phyloP scores from a whole-genome alignment of 2,113 vertebrate genomes.

The Antigone vipio region DNA sequence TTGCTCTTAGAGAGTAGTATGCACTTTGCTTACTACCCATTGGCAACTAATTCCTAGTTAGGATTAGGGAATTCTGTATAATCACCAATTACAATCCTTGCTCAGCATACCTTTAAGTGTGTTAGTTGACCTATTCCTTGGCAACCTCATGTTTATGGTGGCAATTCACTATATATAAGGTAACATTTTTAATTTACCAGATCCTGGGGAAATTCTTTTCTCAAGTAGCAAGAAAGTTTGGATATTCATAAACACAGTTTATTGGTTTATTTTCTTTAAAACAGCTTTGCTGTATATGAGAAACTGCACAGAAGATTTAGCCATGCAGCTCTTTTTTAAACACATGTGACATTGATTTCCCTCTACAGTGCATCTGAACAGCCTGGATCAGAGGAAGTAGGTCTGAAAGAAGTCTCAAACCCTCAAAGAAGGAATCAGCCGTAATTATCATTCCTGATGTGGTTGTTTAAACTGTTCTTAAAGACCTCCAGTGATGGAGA shows the following conservation, averaged over 20 bases:
- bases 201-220: background rate
- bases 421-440: background rate
- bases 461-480: background rate
- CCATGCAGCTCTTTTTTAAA: background rate
- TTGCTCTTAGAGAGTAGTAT: background rate
- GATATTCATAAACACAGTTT: background rate
- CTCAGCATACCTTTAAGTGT: background rate
- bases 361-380: background rate
- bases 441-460: background rate
- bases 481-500: background rate
- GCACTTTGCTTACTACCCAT: background rate
- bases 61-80: background rate
- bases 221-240: background rate
- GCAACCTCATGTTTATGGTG: background rate
- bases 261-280: background rate
- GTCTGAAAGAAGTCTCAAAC: background rate
- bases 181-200: background rate
- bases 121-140: background rate
- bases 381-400: background rate
- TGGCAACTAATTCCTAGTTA: background rate
- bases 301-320: background rate
- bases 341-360: background rate
- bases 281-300: background rate
- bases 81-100: background rate
- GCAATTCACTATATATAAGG: background rate